These are phyloP conservation scores for Phytoseiulus persimilis DNA, from an alignment of 2,888 invertebrate genomes.

Conservation along the genomic window DNA sequence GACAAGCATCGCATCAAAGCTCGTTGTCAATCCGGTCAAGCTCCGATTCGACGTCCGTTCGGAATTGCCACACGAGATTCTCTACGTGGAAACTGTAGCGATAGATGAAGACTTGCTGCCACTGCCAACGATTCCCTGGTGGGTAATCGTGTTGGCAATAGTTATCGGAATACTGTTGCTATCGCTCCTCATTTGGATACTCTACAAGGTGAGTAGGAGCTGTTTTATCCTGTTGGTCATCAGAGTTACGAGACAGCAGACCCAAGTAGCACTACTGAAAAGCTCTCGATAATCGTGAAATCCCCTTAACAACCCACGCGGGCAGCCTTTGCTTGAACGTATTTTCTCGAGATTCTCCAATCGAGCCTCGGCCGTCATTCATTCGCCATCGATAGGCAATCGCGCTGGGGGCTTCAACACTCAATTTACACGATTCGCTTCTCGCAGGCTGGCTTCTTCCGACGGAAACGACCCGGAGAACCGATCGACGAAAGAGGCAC, in stretches of 20 bases:
- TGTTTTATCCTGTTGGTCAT: too few relatives aligned
- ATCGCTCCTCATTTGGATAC: constrained; percentile 64
- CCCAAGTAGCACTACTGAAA: too few relatives aligned
- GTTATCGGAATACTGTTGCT: constrained; percentile 70
- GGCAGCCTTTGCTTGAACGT: too few relatives aligned
- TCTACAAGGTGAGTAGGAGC: constrained; percentile 64
- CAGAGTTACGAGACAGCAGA: too few relatives aligned
- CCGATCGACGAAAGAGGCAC: constrained; percentile 42
- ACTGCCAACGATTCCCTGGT: constrained; percentile 60
- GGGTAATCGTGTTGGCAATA: constrained; percentile 76
- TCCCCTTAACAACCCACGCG: too few relatives aligned
- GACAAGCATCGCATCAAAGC: constrained; percentile 67
- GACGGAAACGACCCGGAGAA: constrained; percentile 66
- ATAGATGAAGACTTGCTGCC: constrained; percentile 28
- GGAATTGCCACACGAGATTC: constrained; percentile 45
- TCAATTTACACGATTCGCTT: neutral
- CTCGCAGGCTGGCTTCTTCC: constrained; percentile 81
- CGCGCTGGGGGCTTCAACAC: too few relatives aligned
- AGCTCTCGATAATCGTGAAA: too few relatives aligned
- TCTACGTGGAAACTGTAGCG: constrained; percentile 22
- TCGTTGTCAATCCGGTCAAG: constrained; percentile 63
- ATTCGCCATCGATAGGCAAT: too few relatives aligned
- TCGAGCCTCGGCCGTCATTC: too few relatives aligned
- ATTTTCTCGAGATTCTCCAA: too few relatives aligned
- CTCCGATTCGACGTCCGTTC: constrained; percentile 65